Evolutionary conservation across 2,888 invertebrate genomes (phyloP), one percentile per base, ranked within the genome.

Genomic region (Trichopria drosophilae): DNA sequence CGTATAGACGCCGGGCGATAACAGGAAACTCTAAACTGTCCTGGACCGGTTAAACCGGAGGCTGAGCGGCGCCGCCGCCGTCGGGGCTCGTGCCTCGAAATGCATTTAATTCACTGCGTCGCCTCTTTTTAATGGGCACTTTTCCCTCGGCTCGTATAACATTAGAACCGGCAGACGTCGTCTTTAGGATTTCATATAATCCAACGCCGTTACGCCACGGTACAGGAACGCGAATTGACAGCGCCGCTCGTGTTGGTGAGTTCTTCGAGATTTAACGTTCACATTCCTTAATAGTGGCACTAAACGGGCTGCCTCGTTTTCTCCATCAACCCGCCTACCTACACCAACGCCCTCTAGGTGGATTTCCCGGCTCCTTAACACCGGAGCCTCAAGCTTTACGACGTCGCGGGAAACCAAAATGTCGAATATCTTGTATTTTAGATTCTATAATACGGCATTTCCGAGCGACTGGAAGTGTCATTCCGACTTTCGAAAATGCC

Each of bases 361-460:
- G 45, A 50, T 59, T 47, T 44, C 48, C 29, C 36, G 55, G 44
- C 51, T 41, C 56, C 54, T 63, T 57, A 53, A 51, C 53, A 47
- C 41, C 24, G 43, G 60, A 55, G 55, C 55, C 54, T 52, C 47
- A 36, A 51, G 48, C 31, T 57, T 58, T 58, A 58, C 50, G 35
- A 34, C 40, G 41, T 39, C 29, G 34, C 7, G 35, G 31, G 39
- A 12, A 45, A 28, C 52, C 53, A 55, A 53, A 53, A 53, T 42
- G 51, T 53, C 48, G 55, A 53, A 55, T 58, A 58, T 61, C 58
- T 64, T 63, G 62, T 63, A 62, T 64, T 64, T 63, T 61, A 58
- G 57, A 59, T 58, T 64, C n/a, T n/a, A n/a, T n/a, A n/a, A n/a
- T n/a, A n/a, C n/a, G n/a, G n/a, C n/a, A n/a, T n/a, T n/a, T n/a